Evolutionary conservation across 2,888 invertebrate genomes (phyloP), one percentile per base, ranked within the genome.

Genomic region (Caprella mutica): DNA sequence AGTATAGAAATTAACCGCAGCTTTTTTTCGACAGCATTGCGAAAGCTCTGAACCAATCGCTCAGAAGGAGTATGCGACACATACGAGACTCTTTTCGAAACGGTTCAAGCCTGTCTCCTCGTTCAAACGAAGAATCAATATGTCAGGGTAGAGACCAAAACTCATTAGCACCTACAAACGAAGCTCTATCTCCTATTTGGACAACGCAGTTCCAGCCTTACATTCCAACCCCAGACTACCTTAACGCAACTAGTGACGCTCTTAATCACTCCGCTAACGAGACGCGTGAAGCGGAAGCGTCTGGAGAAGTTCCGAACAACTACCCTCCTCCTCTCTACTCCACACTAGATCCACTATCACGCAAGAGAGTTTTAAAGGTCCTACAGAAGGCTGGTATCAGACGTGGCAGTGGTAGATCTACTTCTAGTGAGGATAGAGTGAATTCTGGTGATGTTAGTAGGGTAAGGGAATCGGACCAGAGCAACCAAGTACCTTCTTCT

Each of bases 211-310:
- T 48, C 24, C 48, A 38, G 23, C 55, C 55, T 24, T 63, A 63
- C 43, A 63, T 63, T 17, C 63, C 63, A 3, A 59, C 63, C 23
- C 57, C 59, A 5, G 63, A 63, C 26, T 63, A 63, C 46, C 38
- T 57, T 6, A 44, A 55, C 2, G 51, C 63, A 3, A 59, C 63
- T 27, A 55, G 57, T 6, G 63, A 63, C 26, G 59, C 59, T 43
- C 38, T 57, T 6, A 44, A 55, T 2, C 44, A 48, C 9, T 12
- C 48, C 17, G 30, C 19, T 23, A 30, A 27, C 17, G 52, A 44
- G 17, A 42, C 50, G 17, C 30, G 21, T 8, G 17, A 19, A 21
- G 29, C n/a, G 5, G 52, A 52, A 4, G 30, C 54, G 8, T 23
- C 43, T 12, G 17, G n/a, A 17, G 54, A 54, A 8, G n/a, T n/a